These are phyloP conservation scores for Sympetrum striolatum DNA, from an alignment of 2,888 invertebrate genomes.

Conservation along the genomic window DNA sequence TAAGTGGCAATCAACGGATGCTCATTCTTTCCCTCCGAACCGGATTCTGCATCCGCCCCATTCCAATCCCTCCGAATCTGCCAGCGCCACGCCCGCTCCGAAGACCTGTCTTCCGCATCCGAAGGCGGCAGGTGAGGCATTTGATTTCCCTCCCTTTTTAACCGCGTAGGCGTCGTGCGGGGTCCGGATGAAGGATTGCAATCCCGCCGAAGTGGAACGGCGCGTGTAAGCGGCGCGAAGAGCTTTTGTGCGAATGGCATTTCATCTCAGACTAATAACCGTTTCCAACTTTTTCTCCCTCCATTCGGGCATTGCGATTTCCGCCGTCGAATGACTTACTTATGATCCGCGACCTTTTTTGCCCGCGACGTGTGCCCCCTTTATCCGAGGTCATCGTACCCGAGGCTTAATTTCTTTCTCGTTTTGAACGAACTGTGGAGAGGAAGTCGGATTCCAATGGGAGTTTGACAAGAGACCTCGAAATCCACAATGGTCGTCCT, in stretches of 20 bases:
- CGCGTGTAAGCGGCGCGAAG: background rate
- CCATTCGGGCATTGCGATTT: background rate
- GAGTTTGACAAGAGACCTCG: too few relatives aligned
- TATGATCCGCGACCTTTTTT: background rate
- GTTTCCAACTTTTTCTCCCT: background rate
- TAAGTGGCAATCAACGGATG: background rate
- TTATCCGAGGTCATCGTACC: background rate
- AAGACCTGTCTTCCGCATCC: background rate
- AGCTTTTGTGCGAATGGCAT: background rate
- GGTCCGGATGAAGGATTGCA: background rate
- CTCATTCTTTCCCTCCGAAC: background rate
- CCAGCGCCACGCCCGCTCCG: background rate
- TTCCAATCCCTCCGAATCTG: background rate
- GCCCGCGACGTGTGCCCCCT: too few relatives aligned
- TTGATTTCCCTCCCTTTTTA: background rate
- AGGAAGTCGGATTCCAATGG: background rate
- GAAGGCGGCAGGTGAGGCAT: background rate
- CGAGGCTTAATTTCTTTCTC: background rate
- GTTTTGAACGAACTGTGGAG: background rate
- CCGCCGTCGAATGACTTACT: background rate
- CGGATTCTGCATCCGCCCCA: background rate
- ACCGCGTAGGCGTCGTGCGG: background rate
- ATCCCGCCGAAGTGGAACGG: background rate
- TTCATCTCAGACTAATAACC: background rate
- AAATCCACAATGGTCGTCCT: too few relatives aligned